Evolutionary conservation across 2,113 vertebrate genomes (phyloP).

Genomic region (Pithys albifrons): DNA sequence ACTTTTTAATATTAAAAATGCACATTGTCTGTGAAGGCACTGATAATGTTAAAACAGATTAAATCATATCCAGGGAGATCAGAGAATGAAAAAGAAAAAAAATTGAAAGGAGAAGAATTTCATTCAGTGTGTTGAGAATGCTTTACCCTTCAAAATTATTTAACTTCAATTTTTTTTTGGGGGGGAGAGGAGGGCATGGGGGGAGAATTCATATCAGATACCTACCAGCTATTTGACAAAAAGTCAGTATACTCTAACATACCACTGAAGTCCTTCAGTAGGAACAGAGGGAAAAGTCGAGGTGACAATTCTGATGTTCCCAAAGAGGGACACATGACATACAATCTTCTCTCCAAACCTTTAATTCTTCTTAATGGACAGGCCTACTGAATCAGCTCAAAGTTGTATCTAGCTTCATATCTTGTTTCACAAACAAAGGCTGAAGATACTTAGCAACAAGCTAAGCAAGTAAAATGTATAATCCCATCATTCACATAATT

Average conservation of each 20-base stretch:
- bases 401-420: background rate
- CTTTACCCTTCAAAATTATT: background rate
- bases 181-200: accelerated
- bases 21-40: background rate
- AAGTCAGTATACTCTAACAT: background rate
- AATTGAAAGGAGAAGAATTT: background rate
- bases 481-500: background rate
- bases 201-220: background rate
- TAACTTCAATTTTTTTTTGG: background rate
- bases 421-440: background rate
- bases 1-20: background rate
- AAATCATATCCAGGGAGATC: background rate
- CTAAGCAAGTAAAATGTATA: background rate
- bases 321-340: background rate
- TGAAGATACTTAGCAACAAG: background rate
- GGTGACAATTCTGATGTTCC: background rate
- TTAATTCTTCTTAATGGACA: background rate
- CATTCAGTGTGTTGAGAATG: background rate
- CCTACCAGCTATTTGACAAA: background rate
- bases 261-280: background rate
- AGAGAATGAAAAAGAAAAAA: conserved; percentile 7
- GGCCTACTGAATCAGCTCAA: background rate
- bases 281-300: background rate
- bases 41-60: background rate
- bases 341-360: background rate